These are phyloP conservation scores for Hetaerina titia DNA, from an alignment of 2,888 invertebrate species.

Conservation along the genomic window DNA sequence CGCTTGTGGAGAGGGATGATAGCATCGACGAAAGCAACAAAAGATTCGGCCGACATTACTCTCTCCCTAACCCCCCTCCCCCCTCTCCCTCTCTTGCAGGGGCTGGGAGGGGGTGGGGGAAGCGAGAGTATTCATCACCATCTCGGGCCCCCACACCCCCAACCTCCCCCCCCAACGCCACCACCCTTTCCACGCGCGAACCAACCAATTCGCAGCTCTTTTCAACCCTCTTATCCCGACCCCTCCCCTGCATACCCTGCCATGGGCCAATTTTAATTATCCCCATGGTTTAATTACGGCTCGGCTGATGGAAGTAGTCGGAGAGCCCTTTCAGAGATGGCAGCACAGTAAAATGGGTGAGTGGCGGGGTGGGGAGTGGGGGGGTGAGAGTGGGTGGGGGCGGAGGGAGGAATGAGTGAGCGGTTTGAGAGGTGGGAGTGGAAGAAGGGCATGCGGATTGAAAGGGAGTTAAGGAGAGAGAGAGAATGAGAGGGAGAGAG, in stretches of 20 bases:
- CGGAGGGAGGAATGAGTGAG: neutral
- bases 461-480: neutral
- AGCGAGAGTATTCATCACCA: neutral
- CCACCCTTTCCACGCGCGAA: neutral
- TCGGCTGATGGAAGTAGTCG: constrained; percentile 43
- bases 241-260: neutral
- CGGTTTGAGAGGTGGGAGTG: neutral
- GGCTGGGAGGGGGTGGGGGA: neutral
- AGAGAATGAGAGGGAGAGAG: neutral
- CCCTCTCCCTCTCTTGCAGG: neutral
- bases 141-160: neutral
- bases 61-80: too few species aligned
- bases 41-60: too few species aligned
- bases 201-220: too few species aligned
- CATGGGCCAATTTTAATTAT: constrained; percentile 40
- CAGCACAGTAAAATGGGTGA: neutral
- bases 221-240: neutral
- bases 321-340: constrained; percentile 25
- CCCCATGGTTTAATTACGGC: constrained; percentile 46
- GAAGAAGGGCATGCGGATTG: neutral
- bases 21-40: neutral
- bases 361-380: neutral
- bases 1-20: neutral
- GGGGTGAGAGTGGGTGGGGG: neutral
- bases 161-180: neutral